A percentile compares a stretch with the other conserved stretches of the same genome.
Evolutionary conservation across 2,797 vertebrate genomes (phyloP).

Genomic region (Dendrocincla tyrannina): DNA sequence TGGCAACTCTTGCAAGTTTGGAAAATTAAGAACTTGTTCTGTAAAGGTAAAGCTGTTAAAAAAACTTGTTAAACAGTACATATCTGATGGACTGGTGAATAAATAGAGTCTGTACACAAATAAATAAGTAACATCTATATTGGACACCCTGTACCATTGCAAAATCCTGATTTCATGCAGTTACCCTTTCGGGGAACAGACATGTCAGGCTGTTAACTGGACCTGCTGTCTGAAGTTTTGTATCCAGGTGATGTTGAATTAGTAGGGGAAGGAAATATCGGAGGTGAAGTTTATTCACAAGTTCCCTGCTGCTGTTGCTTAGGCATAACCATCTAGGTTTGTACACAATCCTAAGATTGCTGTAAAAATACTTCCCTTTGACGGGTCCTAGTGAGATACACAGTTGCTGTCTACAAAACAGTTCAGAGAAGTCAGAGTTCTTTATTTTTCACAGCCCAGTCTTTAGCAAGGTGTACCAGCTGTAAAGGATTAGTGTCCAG

Average conservation of each 20-base stretch:
- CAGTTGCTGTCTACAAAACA: not conserved
- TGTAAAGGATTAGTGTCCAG: not conserved
- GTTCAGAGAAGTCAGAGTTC: not conserved
- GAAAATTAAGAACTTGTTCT: not conserved
- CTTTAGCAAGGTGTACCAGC: not conserved
- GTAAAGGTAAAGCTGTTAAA: not conserved
- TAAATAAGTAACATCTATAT: not conserved
- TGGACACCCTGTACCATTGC: accelerated
- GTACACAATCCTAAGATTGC: not conserved
- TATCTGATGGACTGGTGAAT: not conserved
- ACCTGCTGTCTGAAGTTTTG: not conserved
- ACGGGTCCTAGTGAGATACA: not conserved
- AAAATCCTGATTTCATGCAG: not conserved
- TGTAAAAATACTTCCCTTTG: not conserved
- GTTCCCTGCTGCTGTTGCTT: not conserved
- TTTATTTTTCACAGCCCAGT: not conserved
- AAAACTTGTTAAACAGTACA: not conserved
- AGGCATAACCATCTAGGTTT: not conserved
- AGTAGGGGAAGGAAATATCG: not conserved
- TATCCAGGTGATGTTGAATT: not conserved
- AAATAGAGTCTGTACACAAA: not conserved
- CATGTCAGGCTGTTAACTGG: not conserved
- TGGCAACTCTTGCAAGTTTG: not conserved
- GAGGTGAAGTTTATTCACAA: not conserved
- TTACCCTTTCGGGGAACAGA: not conserved